Conservation (phyloP, 2,888 invertebrate genomes). For the Deilephila elpenor region DNA sequence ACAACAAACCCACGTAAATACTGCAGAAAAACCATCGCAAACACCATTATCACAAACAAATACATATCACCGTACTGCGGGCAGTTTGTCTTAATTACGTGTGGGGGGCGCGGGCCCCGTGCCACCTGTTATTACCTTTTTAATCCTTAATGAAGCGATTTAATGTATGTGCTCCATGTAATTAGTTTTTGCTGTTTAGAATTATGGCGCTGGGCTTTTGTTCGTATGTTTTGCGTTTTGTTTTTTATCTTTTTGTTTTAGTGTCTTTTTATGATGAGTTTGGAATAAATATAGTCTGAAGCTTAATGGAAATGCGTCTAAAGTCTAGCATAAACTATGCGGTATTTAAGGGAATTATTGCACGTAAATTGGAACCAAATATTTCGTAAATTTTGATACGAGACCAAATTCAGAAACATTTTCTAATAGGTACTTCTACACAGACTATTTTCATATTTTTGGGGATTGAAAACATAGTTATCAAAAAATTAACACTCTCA, state of each 20-base stretch:
- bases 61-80: constrained; percentile 42
- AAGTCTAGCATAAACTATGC: too few species aligned
- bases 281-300: too few species aligned
- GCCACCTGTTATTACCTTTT: constrained; percentile 65
- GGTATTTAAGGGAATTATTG: too few species aligned
- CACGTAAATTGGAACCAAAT: too few species aligned
- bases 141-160: constrained; percentile 70
- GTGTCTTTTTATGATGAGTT: too few species aligned
- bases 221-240: constrained; percentile 5
- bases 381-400: too few species aligned
- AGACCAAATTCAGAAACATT: too few species aligned
- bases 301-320: too few species aligned
- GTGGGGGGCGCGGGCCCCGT: constrained; percentile 44
- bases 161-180: constrained; percentile 47
- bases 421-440: too few species aligned
- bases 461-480: too few species aligned
- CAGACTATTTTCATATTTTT: too few species aligned
- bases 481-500: too few species aligned
- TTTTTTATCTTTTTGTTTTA: neutral
- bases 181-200: constrained; percentile 23
- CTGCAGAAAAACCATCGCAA: neutral
- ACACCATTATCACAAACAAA: constrained; percentile 42
- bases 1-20: neutral
- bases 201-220: neutral
- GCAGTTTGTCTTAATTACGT: constrained; percentile 49